Evolutionary conservation across 1,140 invertebrate genomes (phyloP), one percentile per base, ranked within the genome.

Genomic region (Nylanderia fulva): DNA sequence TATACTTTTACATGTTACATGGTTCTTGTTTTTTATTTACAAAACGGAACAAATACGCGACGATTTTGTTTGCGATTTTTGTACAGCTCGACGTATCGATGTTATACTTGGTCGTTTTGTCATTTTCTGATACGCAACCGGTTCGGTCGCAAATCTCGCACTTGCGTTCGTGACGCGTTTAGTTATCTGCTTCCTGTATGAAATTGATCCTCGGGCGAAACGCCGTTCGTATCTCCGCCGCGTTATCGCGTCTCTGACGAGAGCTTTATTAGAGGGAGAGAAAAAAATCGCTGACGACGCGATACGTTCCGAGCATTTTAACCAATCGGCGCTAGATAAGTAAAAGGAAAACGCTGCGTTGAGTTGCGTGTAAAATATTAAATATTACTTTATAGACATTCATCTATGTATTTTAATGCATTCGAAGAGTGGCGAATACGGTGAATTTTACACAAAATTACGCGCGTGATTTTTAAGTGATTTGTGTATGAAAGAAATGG

Each of bases 131-230:
- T 76, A 48, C 7, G 60, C 61, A 79, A 68, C 61, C 61, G 42
- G 61, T 79, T 79, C n/a, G n/a, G n/a, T n/a, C 29, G 29, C 45
- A 15, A 48, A 48, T 68, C 42, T 29, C 29, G 6, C 33, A 15
- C 60, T 48, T 68, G 29, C 42, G 33, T 29, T 79, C 48, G 61
- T 42, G 61, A 15, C 75, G 21, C 61, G 29, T 52, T 68, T 27
- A 68, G 61, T 79, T 79, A 79, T 79, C 75, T 68, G 29, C 75
- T 79, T 79, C 61, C 75, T 68, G 61, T 39, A 79, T 79, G 75
- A 79, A 79, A 79, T 79, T 79, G 75, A 79, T 79, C 75, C 75
- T 79, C 75, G 61, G 42, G 61, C 29, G 13, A 79, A 79, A 66
- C 61, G 42, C 42, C 15, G 42, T 52, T 63, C 75, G 13, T 79